Base-by-base conservation (phyloP, 2,113 vertebrate genomes). In the Strix uralensis region DNA sequence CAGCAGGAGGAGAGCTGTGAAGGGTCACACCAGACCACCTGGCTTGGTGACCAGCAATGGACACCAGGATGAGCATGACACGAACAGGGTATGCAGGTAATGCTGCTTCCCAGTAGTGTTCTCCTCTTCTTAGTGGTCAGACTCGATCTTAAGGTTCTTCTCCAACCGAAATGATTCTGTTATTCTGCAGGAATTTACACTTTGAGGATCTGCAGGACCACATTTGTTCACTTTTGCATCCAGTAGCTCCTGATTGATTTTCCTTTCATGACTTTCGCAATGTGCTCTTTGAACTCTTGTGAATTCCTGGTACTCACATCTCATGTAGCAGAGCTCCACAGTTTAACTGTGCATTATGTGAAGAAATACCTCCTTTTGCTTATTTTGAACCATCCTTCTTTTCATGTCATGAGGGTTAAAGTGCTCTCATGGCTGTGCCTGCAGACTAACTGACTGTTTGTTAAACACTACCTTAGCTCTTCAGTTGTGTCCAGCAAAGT, bases 391-490 rank as follows among this genome's bases (percentile, higher is more conserved):
- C 16, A 3, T 29, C 47, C 30, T 52, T 49, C 26, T 34, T 63
- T 46, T 71, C 34, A 4, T 27, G 40, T 57, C 29, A 12, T 3
- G 5, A 65, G 51, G 46, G 17, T 23, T 57, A 4, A 57, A 62
- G 57, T 38, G 44, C 36, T 87, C 30, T 9, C 0, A 3, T 61
- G 26, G 26, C 75, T 46, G 22, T 51, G 42, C 44, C 44, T 82
- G 29, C 55, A 30, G 11, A 26, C 52, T 36, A 7, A 32, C 26
- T 13, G 44, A 36, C 51, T 0, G 0, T 11, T 78, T 0, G 0
- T 11, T 78, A 58, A 65, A 32, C 18, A 5, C 36, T 58, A 13
- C 27, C 38, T 52, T 52, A 34, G 19, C 42, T 70, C 23, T 46
- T 38, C 38, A 13, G 42, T 25, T 55, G 27, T 38, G 14, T 40